phyloP scores from a whole-genome alignment of 1,140 invertebrate species.

The Paraescarpia echinospica region DNA sequence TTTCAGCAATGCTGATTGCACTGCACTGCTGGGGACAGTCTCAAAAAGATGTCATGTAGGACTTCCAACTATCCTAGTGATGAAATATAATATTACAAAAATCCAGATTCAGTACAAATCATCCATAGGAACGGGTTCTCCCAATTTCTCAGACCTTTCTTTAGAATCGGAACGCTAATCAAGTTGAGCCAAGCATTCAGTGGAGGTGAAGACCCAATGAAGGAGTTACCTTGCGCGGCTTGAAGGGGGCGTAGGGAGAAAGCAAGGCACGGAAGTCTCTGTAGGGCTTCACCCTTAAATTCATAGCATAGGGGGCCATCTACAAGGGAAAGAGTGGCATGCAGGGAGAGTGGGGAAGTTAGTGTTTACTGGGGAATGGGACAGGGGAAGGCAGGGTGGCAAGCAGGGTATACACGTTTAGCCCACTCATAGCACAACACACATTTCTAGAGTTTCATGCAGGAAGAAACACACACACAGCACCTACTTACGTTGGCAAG shows the following conservation, averaged over 20 bases:
- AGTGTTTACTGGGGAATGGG: neutral
- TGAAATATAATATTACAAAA: neutral
- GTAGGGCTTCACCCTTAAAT: neutral
- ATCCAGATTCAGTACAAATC: neutral
- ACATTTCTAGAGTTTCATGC: neutral
- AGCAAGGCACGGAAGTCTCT: neutral
- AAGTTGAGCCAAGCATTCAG: neutral
- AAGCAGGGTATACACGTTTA: neutral
- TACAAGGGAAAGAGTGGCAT: neutral
- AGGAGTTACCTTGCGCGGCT: neutral
- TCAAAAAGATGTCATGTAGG: too few relatives aligned
- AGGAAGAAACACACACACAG: neutral
- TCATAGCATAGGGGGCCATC: neutral
- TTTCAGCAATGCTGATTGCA: too few relatives aligned
- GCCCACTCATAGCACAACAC: neutral
- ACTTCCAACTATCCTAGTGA: too few relatives aligned
- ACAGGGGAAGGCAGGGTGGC: too few relatives aligned
- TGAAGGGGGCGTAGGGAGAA: neutral
- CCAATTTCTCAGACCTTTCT: too few relatives aligned
- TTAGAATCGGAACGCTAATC: neutral
- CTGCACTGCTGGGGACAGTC: too few relatives aligned
- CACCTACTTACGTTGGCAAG: neutral
- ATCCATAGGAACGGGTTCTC: neutral
- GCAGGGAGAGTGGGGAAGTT: neutral
- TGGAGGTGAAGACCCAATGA: neutral